Evolutionary conservation across 2,888 invertebrate genomes (phyloP), one percentile per base, ranked within the genome.

Genomic region (Drosophila paramelanica): DNA sequence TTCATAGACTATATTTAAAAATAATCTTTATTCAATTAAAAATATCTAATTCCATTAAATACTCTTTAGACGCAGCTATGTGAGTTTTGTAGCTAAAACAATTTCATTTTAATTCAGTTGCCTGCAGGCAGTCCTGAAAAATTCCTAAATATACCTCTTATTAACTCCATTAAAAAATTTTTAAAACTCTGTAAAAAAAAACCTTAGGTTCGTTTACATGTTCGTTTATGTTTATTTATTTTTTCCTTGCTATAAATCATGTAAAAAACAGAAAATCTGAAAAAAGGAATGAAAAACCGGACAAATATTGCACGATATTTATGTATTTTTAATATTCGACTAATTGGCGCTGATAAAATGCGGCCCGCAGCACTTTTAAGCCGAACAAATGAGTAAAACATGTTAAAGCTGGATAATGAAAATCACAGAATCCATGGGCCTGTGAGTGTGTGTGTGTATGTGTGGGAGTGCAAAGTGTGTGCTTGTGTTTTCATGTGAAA

Each of bases 311-410:
- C 41, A 67, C 51, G 25, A 59, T 71, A 77, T 84, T 70, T 61
- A 89, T 88, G 73, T 74, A 79, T 81, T 71, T 84, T 84, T 89
- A 89, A 84, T 84, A 71, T 67, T 79, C 77, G 79, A 87, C 84
- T 89, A 84, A 84, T 89, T 84, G 89, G 73, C 62, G 72, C 70
- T 49, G 81, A 88, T 84, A 81, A 84, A 76, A 72, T 53, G 65
- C 55, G 52, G 51, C 67, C 61, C 45, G 23, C 43, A 51, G 62
- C 68, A 47, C 59, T 64, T 61, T 75, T 67, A 67, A 81, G 49
- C 64, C 36, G 13, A 52, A 46, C 55, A 75, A 86, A 75, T 67
- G 67, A 69, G 72, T 66, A 73, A 72, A 84, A 72, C 71, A 79
- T 71, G 68, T 67, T 70, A 74, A 86, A 68, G 66, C 69, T 62